Evolutionary conservation across 2,113 vertebrate genomes (phyloP).

Genomic region (Alces alces): DNA sequence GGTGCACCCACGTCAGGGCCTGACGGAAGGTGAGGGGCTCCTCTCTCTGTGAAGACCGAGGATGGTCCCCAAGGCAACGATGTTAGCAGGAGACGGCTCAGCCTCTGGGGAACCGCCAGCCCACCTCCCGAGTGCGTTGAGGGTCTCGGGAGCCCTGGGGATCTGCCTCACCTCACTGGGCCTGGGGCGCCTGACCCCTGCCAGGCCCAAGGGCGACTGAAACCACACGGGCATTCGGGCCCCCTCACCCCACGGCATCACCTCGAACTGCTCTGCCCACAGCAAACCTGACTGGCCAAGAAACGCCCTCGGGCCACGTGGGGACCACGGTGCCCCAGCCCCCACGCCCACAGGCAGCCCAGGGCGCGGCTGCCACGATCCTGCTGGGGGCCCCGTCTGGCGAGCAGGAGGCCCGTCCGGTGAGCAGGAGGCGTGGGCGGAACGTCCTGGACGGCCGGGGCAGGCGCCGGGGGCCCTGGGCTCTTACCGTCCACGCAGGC

Average conservation of each 20-base stretch:
- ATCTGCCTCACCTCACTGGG: too few relatives aligned
- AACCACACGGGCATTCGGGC: rapidly evolving
- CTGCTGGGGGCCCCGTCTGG: neutral
- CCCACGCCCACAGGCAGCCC: rapidly evolving
- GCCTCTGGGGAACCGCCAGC: rapidly evolving
- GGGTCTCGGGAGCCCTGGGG: rapidly evolving
- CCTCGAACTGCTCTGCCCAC: rapidly evolving
- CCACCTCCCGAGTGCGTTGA: rapidly evolving
- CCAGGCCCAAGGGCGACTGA: rapidly evolving
- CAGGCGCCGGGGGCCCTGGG: rapidly evolving
- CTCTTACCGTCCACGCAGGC: conserved; percentile 98
- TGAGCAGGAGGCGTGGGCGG: rapidly evolving
- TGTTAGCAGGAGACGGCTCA: rapidly evolving
- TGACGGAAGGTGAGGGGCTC: rapidly evolving
- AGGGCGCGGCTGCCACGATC: rapidly evolving
- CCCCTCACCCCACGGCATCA: rapidly evolving
- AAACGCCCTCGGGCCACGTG: rapidly evolving
- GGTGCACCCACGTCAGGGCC: rapidly evolving
- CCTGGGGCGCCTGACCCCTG: too few relatives aligned
- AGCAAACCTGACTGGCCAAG: neutral
- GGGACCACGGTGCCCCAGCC: rapidly evolving
- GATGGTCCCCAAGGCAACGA: neutral
- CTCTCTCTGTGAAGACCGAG: neutral
- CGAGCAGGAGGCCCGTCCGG: neutral
- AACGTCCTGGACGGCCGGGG: rapidly evolving